Percentiles rank a stretch among this genome's conserved stretches.
phyloP scores from a whole-genome alignment of 1,140 invertebrate species.

The Acromyrmex charruanus region DNA sequence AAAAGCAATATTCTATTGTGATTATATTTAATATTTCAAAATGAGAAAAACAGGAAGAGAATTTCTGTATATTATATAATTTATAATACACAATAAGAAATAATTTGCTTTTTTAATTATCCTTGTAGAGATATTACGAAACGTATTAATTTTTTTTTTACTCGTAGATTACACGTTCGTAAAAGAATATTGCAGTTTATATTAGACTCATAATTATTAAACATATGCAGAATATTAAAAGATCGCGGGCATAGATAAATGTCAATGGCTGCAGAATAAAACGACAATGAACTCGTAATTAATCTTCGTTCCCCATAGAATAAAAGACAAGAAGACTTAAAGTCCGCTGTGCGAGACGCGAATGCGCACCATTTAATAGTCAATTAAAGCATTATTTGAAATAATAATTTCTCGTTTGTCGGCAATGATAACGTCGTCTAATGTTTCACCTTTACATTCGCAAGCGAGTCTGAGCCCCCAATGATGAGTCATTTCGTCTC shows the following conservation, averaged over 20 bases:
- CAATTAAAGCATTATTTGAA: constrained; percentile 39
- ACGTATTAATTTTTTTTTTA: constrained; percentile 5
- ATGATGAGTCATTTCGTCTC: constrained; percentile 31
- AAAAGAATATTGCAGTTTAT: background rate
- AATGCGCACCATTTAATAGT: constrained; percentile 16
- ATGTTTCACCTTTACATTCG: background rate
- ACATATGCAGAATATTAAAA: background rate
- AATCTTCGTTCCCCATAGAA: constrained; percentile 18
- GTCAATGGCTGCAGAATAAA: background rate
- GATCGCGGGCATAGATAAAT: background rate
- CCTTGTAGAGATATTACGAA: background rate
- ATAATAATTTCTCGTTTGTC: constrained; percentile 30
- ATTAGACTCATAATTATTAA: background rate
- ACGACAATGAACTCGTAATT: constrained; percentile 16
- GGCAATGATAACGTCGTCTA: background rate
- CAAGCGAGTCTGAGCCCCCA: background rate
- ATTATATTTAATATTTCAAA: too few species aligned
- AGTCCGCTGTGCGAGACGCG: background rate
- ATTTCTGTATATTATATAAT: too few species aligned
- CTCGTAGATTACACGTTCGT: background rate
- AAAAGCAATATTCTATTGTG: too few species aligned
- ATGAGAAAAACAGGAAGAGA: too few species aligned
- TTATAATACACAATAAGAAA: too few species aligned
- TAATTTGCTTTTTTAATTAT: background rate
- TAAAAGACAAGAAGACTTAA: background rate